phyloP scores from a whole-genome alignment of 2,797 vertebrate species.

The Knipowitschia caucasica region DNA sequence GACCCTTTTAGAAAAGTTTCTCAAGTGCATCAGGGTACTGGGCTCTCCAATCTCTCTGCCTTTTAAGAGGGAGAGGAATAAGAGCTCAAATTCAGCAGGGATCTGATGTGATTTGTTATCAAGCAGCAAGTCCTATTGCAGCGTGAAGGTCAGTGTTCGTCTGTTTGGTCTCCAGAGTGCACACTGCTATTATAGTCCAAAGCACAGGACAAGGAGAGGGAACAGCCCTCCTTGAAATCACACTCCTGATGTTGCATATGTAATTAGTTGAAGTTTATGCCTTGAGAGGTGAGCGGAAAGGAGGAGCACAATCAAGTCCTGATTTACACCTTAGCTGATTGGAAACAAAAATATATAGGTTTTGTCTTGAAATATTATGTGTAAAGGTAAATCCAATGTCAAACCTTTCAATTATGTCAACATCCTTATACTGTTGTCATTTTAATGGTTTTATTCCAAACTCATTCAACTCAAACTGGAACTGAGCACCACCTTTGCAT shows the following conservation, averaged over 20 bases:
- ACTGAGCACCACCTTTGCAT: neutral
- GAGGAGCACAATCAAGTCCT: constrained; percentile 3
- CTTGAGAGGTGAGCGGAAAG: constrained; percentile 17
- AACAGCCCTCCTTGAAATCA: constrained; percentile 15
- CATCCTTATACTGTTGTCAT: no score
- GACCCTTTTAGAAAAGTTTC: constrained; percentile 8
- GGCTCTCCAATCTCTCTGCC: constrained; percentile 2
- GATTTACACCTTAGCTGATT: neutral
- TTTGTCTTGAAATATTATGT: no score
- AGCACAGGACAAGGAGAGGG: constrained; percentile 32
- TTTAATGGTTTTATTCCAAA: no score
- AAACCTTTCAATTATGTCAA: no score
- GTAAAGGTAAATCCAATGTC: no score
- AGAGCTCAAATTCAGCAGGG: constrained; percentile 11
- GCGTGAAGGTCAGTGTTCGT: constrained; percentile 53
- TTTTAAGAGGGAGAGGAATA: constrained; percentile 16
- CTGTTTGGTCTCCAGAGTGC: constrained; percentile 32
- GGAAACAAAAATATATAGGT: neutral
- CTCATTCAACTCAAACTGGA: no score
- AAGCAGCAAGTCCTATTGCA: constrained; percentile 32
- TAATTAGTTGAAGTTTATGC: constrained; percentile 32
- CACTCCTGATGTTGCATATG: constrained; percentile 4
- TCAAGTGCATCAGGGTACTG: constrained; percentile 6
- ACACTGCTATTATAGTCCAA: constrained; percentile 40
- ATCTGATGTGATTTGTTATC: constrained; percentile 45